Conservation (phyloP, 2,113 vertebrate genomes). For the Australoheros scitulus region DNA sequence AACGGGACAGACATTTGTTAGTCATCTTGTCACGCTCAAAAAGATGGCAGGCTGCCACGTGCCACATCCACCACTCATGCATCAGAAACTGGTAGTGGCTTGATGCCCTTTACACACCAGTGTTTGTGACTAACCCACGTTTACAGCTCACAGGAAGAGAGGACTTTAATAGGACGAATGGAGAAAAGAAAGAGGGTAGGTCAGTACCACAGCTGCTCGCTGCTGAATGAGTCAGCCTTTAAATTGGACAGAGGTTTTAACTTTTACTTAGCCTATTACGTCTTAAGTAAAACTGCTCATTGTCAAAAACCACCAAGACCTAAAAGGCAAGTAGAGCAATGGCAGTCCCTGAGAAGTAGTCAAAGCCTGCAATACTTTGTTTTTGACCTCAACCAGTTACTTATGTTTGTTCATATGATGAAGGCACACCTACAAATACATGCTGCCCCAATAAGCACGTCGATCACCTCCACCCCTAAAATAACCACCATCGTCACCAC, state of each 20-base stretch:
- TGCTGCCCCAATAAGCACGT: background rate
- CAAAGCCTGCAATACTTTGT: background rate
- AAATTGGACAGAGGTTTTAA: constrained; percentile 36
- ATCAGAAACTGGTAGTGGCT: constrained; percentile 6
- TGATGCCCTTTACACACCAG: constrained; percentile 45
- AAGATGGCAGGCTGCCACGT: background rate
- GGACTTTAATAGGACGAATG: constrained; percentile 33
- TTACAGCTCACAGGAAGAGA: constrained; percentile 34
- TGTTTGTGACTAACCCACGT: constrained; percentile 37
- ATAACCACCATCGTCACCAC: constrained; percentile 4
- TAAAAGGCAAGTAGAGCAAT: constrained; percentile 13
- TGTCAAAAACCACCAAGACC: constrained; percentile 43
- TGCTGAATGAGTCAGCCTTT: constrained; percentile 61
- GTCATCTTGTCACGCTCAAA: constrained; percentile 23
- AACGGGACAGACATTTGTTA: constrained; percentile 16
- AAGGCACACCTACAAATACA: background rate
- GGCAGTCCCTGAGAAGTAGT: background rate
- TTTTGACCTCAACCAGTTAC: constrained; percentile 14
- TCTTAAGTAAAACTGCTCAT: constrained; percentile 38
- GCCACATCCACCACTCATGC: constrained; percentile 16
- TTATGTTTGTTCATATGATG: constrained; percentile 7
- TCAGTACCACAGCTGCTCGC: constrained; percentile 63
- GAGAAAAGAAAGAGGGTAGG: constrained; percentile 26
- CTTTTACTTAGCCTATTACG: constrained; percentile 48
- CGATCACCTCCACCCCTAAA: constrained; percentile 6